Evolutionary conservation across 2,888 invertebrate species (phyloP).

Genomic region (Acronicta aceris): DNA sequence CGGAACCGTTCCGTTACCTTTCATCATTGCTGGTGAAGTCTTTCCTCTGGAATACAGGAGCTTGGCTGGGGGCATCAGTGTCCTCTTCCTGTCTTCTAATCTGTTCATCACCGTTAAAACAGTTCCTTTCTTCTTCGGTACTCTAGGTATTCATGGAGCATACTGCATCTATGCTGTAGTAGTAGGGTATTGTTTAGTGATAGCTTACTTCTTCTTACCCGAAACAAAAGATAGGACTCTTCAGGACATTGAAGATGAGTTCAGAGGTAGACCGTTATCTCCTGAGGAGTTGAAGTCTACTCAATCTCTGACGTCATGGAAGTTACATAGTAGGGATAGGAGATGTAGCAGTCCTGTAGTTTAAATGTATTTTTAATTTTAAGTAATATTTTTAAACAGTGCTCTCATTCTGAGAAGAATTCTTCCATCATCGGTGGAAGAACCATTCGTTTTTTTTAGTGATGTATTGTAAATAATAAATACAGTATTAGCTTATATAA

Average conservation of each 20-base stretch:
- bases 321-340: slow-evolving; percentile 61
- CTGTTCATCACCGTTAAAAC: slow-evolving; percentile 74
- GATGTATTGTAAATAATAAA: too few relatives aligned
- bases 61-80: slow-evolving; percentile 83
- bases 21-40: slow-evolving; percentile 92
- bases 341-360: slow-evolving; percentile 67
- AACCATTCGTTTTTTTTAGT: too few relatives aligned
- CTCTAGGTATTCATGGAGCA: slow-evolving; percentile 70
- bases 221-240: slow-evolving; percentile 78
- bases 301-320: slow-evolving; percentile 67
- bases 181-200: slow-evolving; percentile 67
- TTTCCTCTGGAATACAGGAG: slow-evolving; percentile 90
- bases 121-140: slow-evolving; percentile 66
- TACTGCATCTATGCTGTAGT: slow-evolving; percentile 71
- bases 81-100: slow-evolving; percentile 70
- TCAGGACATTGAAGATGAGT: slow-evolving; percentile 78
- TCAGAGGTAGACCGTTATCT: slow-evolving; percentile 69
- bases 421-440: neutral
- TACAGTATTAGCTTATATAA: slow-evolving; percentile 24
- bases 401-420: too few relatives aligned
- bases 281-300: slow-evolving; percentile 68
- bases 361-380: slow-evolving; percentile 25
- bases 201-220: slow-evolving; percentile 72
- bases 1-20: slow-evolving; percentile 90
- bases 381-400: slow-evolving; percentile 19